phyloP scores from a whole-genome alignment of 2,113 vertebrate genomes.

The Cryptomyrus ogoouensis region DNA sequence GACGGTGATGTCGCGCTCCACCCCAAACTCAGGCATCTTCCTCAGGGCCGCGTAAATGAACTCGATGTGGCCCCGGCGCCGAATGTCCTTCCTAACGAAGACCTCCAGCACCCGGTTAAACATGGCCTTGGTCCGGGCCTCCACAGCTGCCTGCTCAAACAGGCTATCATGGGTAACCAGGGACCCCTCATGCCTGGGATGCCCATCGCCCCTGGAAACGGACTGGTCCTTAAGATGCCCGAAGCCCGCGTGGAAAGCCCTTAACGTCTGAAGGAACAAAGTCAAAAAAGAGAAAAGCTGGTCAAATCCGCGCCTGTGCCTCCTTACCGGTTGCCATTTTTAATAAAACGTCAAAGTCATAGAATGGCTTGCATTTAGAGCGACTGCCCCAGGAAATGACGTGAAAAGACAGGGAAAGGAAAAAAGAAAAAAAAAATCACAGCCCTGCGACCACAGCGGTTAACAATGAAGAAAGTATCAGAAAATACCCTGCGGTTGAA shows the following conservation, averaged over 20 bases:
- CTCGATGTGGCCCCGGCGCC: slow-evolving; percentile 75
- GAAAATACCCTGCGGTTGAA: not conserved
- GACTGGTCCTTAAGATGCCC: slow-evolving; percentile 17
- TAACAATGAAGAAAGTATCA: not conserved
- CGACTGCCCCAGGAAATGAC: not conserved
- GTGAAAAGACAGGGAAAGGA: not conserved
- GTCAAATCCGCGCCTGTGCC: not conserved
- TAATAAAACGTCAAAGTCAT: not conserved
- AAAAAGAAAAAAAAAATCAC: not conserved
- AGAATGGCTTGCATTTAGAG: not conserved
- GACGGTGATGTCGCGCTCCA: slow-evolving; percentile 66
- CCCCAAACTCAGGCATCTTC: slow-evolving; percentile 75
- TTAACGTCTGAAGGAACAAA: slow-evolving; percentile 14
- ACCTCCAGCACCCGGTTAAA: slow-evolving; percentile 61
- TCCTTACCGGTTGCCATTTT: not conserved
- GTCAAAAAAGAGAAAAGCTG: not conserved
- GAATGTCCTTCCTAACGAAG: slow-evolving; percentile 58
- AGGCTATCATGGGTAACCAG: slow-evolving; percentile 51
- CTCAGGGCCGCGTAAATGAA: slow-evolving; percentile 80
- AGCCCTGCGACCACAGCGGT: not conserved
- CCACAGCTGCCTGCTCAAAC: slow-evolving; percentile 49
- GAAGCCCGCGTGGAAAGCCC: slow-evolving; percentile 43
- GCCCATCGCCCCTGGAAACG: slow-evolving; percentile 1
- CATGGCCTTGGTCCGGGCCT: slow-evolving; percentile 56
- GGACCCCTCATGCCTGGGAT: slow-evolving; percentile 7